Conservation (phyloP, 2,113 vertebrate genomes). For the Grammomys dolichurus region DNA sequence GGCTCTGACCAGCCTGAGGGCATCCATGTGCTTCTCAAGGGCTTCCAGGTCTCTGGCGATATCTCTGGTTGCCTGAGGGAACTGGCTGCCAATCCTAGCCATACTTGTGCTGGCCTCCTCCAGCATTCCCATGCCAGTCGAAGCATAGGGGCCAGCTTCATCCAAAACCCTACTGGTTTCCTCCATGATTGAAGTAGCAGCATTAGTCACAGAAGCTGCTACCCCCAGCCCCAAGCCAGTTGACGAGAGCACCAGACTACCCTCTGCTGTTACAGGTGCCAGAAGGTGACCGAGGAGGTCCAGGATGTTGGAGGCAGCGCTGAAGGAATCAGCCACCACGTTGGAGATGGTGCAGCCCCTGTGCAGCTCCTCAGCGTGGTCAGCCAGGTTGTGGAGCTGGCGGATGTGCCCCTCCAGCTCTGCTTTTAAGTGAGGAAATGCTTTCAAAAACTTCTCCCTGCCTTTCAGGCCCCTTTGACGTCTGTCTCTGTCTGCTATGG, state of each 20-base stretch:
- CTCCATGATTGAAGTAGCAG: neutral
- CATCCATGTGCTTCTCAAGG: neutral
- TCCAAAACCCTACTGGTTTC: accelerated
- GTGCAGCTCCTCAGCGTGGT: neutral
- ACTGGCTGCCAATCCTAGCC: neutral
- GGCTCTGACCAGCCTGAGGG: neutral
- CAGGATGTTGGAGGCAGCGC: neutral
- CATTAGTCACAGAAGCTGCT: neutral
- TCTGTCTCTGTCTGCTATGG: accelerated
- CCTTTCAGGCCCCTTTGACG: accelerated
- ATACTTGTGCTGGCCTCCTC: neutral
- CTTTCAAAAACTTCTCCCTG: neutral
- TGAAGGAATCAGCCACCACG: neutral
- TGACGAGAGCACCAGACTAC: conserved; percentile 50
- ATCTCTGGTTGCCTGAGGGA: neutral
- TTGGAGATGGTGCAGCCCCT: neutral
- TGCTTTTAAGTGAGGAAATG: neutral
- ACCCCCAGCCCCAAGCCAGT: neutral
- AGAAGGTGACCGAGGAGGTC: neutral
- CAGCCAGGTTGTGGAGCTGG: neutral
- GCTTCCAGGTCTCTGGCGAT: neutral
- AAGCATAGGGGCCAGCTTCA: neutral
- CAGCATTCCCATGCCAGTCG: accelerated
- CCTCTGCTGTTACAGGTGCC: conserved; percentile 51
- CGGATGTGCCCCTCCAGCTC: neutral